Evolutionary conservation across 2,113 vertebrate species (phyloP), one percentile per base, ranked within the genome.

Genomic region (Peromyscus polionotus): DNA sequence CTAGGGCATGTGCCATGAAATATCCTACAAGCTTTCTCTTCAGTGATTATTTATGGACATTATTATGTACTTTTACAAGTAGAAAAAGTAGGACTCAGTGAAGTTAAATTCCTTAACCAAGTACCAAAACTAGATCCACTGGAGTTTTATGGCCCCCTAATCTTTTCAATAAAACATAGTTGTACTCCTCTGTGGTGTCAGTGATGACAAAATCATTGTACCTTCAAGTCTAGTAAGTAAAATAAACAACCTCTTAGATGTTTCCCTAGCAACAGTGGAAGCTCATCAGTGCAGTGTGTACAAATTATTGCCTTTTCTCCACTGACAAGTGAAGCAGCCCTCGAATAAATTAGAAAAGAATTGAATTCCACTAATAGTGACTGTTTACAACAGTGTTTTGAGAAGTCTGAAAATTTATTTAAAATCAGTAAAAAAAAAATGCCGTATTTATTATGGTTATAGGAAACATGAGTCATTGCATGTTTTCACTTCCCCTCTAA

Each of bases 311-410:
- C 17, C n/a, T 97, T 77, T 90, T 92, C 87, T 85, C 13, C 9
- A 48, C 42, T 92, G 19, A 61, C 61, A 87, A 70, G 61, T 20
- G 93, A 87, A 67, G 33, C 4, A 72, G 73, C 84, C 92, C 48
- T 87, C 57, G 22, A 36, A 70, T 33, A 92, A 94, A 61, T 83
- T 19, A 88, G 10, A 79, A 54, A 94, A 75, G 14, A 95, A 92
- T 28, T 85, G 63, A 92, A 20, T n/a, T n/a, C 28, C 88, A 36
- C 67, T 39, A 86, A 94, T 20, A 85, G 19, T 89, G 24, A 89
- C 31, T 68, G 28, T 28, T 70, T 88, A 67, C 24, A 89, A 63
- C 45, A 61, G 3, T 84, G 16, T 93, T 33, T 87, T 68, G n/a
- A 72, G 72, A 24, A 91, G 57, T 90, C 70, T 68, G 48, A 95